Conservation (phyloP, 2,797 vertebrate species). For the Chelon auratus region DNA sequence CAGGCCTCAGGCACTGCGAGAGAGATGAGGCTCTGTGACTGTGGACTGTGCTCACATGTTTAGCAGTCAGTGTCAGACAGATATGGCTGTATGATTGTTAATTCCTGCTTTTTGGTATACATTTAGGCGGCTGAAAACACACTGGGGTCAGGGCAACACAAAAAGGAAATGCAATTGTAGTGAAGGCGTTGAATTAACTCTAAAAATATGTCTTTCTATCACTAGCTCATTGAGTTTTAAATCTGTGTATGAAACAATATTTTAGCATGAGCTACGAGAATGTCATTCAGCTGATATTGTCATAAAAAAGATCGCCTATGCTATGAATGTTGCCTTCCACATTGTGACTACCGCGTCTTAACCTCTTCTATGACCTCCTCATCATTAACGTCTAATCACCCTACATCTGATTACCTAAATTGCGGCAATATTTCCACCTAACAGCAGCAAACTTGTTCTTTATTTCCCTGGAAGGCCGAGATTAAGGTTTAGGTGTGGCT, state of each 20-base stretch:
- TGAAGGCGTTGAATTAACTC: no score
- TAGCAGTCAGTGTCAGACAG: constrained; percentile 1
- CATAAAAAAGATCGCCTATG: neutral
- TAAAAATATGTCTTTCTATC: no score
- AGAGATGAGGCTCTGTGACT: constrained; percentile 47
- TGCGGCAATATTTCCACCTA: neutral
- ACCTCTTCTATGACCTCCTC: neutral
- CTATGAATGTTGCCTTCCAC: constrained; percentile 3
- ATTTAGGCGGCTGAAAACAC: no score
- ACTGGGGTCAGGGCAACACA: no score
- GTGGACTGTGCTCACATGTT: constrained; percentile 44
- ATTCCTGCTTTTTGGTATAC: neutral
- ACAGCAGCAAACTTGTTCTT: constrained; percentile 4
- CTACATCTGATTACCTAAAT: neutral
- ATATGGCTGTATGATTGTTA: neutral
- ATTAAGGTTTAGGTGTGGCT: constrained; percentile 6
- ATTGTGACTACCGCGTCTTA: neutral
- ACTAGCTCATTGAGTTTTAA: neutral
- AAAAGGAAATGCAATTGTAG: no score
- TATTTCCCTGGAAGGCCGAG: constrained; percentile 26
- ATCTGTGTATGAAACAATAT: neutral
- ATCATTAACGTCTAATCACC: neutral
- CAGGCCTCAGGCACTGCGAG: constrained; percentile 47
- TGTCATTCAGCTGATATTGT: neutral
- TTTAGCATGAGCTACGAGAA: neutral